These are phyloP conservation scores for Scaptodrosophila lebanonensis DNA, from an alignment of 1,140 invertebrate genomes.

Conservation along the genomic window DNA sequence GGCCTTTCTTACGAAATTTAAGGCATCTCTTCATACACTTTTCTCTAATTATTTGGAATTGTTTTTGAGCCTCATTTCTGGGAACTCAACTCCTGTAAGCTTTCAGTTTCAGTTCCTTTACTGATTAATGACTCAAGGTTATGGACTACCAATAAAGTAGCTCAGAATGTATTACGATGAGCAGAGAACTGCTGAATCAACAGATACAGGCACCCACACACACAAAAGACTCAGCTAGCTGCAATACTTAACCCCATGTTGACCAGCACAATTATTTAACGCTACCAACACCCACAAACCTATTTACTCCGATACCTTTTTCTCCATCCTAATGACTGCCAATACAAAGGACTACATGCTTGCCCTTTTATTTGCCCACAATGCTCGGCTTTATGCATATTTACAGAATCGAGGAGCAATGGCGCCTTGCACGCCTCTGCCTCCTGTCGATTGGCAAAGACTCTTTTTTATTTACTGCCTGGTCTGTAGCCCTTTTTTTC, in stretches of 20 bases:
- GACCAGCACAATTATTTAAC: not conserved
- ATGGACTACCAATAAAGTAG: not conserved
- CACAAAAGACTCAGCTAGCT: too few species aligned
- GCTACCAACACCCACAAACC: too few species aligned
- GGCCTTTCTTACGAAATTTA: too few species aligned
- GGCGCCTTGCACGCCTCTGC: too few species aligned
- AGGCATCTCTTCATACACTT: too few species aligned
- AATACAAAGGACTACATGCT: not conserved
- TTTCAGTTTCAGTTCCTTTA: too few species aligned
- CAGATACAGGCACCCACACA: conserved; percentile 2
- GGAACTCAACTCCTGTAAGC: too few species aligned
- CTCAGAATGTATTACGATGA: conserved; percentile 10
- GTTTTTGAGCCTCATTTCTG: too few species aligned
- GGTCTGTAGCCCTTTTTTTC: not conserved
- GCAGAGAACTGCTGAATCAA: conserved; percentile 35
- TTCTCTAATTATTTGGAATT: too few species aligned
- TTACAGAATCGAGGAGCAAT: too few species aligned
- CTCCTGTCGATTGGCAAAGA: conserved; percentile 45
- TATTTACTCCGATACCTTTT: not conserved
- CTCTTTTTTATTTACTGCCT: conserved; percentile 42
- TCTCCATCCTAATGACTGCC: not conserved
- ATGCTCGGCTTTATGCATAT: conserved; percentile 39
- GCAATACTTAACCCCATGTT: not conserved
- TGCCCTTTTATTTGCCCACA: conserved; percentile 19
- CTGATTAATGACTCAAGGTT: conserved; percentile 9